These are phyloP conservation scores for Lithophane socia DNA, from an alignment of 2,888 invertebrate species.

Conservation along the genomic window DNA sequence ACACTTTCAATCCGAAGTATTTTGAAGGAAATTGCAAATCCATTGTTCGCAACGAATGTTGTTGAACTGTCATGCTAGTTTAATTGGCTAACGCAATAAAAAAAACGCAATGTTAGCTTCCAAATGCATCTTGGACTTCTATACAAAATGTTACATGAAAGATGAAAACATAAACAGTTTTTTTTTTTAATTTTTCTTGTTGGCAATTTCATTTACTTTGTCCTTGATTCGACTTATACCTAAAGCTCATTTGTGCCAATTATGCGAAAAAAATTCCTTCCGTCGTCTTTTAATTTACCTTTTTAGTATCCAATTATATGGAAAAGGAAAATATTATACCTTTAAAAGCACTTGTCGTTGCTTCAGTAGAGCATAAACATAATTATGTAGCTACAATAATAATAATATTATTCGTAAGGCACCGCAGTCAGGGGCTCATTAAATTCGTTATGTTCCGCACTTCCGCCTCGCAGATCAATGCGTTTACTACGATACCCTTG, in stretches of 20 bases:
- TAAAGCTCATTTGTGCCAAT: neutral
- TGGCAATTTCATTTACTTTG: neutral
- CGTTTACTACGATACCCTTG: neutral
- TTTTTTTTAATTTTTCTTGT: neutral
- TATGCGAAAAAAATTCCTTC: neutral
- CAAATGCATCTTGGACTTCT: neutral
- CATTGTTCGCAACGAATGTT: neutral
- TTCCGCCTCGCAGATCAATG: constrained; percentile 14
- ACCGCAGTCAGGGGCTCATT: constrained; percentile 14
- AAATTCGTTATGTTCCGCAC: constrained; percentile 3
- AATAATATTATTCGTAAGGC: constrained; percentile 1
- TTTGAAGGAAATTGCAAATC: neutral
- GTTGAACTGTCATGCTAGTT: neutral
- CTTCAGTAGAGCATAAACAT: neutral
- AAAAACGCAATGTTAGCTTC: neutral
- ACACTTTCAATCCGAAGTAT: neutral
- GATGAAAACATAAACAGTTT: neutral
- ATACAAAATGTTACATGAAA: neutral
- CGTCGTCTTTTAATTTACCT: constrained; percentile 9
- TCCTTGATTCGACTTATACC: neutral
- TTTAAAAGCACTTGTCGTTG: neutral
- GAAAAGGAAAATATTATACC: constrained; percentile 13
- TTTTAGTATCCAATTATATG: constrained; percentile 18
- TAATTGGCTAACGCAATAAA: neutral
- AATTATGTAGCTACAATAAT: constrained; percentile 1